These are phyloP conservation scores for Yponomeuta malinellus DNA, from an alignment of 2,888 invertebrate species.

Conservation along the genomic window DNA sequence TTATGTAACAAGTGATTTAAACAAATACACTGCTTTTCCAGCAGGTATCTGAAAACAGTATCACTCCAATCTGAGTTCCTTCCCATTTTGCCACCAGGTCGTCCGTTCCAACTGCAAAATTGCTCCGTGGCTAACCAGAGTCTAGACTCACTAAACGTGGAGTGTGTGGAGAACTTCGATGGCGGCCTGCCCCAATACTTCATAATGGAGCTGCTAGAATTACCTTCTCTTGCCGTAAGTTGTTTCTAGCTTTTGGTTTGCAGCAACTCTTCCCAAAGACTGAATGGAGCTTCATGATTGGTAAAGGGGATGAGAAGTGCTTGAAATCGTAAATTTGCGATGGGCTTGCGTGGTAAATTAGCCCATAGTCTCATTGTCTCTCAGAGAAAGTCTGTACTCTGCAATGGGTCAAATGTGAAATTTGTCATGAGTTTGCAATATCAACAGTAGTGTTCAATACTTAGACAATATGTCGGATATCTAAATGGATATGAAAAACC, in stretches of 20 bases:
- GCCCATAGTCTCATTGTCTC: too few relatives aligned
- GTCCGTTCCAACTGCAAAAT: conserved; percentile 91
- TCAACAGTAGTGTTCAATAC: too few relatives aligned
- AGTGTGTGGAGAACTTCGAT: conserved; percentile 91
- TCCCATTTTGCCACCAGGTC: conserved; percentile 73
- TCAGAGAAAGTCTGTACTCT: background rate
- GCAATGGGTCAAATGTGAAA: too few relatives aligned
- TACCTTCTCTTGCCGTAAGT: conserved; percentile 76
- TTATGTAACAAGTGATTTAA: too few relatives aligned
- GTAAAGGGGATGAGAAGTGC: too few relatives aligned
- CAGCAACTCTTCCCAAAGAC: too few relatives aligned
- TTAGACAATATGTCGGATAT: too few relatives aligned
- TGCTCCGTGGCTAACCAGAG: conserved; percentile 94
- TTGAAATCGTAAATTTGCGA: background rate
- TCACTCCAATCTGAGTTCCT: background rate
- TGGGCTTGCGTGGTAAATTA: too few relatives aligned
- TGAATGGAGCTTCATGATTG: too few relatives aligned
- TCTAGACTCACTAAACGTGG: conserved; percentile 87
- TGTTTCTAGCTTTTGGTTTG: background rate
- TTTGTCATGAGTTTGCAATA: too few relatives aligned
- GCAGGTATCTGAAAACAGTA: background rate
- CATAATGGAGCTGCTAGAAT: conserved; percentile 85
- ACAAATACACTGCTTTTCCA: background rate
- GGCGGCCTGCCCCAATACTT: conserved; percentile 92
- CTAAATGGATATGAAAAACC: too few relatives aligned